Evolutionary conservation across 2,113 vertebrate genomes (phyloP).

Genomic region (Macroglossus sobrinus): DNA sequence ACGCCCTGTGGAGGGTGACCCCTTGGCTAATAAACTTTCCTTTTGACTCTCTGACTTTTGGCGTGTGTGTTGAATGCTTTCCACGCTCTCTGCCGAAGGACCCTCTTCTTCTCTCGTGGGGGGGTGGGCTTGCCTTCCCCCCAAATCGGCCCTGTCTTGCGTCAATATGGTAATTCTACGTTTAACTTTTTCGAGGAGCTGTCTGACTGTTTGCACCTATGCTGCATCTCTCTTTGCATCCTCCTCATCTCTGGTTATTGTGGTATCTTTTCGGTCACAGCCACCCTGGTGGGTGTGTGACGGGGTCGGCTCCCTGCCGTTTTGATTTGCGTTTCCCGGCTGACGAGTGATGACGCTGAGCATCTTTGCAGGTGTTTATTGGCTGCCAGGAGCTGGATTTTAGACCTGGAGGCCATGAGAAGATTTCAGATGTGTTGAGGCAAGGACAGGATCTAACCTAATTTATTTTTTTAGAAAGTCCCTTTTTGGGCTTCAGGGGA

Average conservation of each 20-base stretch:
- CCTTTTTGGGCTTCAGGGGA: background rate
- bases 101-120: no score
- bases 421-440: background rate
- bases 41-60: no score
- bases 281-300: background rate
- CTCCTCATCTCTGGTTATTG: rapidly evolving
- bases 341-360: background rate
- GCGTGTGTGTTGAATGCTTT: no score
- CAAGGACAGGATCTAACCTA: background rate
- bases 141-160: no score
- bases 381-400: background rate
- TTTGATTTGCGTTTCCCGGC: background rate
- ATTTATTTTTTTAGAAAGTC: background rate
- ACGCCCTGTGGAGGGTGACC: no score
- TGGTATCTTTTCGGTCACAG: background rate
- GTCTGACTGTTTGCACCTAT: no score
- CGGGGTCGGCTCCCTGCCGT: rapidly evolving
- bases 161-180: background rate
- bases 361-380: background rate
- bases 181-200: background rate
- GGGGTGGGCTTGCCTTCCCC: no score
- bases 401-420: background rate
- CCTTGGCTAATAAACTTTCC: no score
- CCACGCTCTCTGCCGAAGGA: no score
- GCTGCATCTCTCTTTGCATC: background rate